Evolutionary conservation across 1,140 invertebrate species (phyloP).

Genomic region (Sycophaga agraensis): DNA sequence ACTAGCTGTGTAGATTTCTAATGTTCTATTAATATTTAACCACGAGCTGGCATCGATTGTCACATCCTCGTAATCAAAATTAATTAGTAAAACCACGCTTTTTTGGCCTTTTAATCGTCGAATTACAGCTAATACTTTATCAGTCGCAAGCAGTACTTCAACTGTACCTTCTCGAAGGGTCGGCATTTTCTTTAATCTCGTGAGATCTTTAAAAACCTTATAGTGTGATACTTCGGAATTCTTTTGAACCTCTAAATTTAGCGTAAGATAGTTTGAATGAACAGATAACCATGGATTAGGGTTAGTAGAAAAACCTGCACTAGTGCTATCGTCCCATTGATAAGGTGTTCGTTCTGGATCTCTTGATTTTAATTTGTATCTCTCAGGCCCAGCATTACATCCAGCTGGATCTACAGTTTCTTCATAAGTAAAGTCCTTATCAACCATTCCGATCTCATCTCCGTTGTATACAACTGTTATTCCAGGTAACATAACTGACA

Average conservation of each 20-base stretch:
- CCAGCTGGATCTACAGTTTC: constrained; percentile 53
- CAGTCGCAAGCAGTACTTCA: constrained; percentile 43
- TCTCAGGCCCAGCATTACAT: constrained; percentile 48
- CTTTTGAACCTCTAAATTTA: constrained; percentile 58
- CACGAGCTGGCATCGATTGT: constrained; percentile 35
- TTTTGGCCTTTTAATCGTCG: constrained; percentile 20
- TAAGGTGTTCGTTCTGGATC: constrained; percentile 75
- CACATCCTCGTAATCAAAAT: constrained; percentile 30
- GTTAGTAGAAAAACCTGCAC: constrained; percentile 65
- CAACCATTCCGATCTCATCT: constrained; percentile 77
- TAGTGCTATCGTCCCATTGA: constrained; percentile 69
- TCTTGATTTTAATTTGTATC: constrained; percentile 45
- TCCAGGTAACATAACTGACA: constrained; percentile 67
- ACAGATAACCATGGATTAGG: constrained; percentile 67
- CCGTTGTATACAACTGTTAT: constrained; percentile 72
- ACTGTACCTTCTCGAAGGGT: constrained; percentile 44
- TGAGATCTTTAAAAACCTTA: constrained; percentile 50
- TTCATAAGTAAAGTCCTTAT: constrained; percentile 61
- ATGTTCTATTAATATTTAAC: constrained; percentile 34
- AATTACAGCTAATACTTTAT: constrained; percentile 47
- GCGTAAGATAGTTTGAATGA: constrained; percentile 58
- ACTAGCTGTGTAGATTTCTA: constrained; percentile 30
- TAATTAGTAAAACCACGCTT: constrained; percentile 34
- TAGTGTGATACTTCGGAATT: constrained; percentile 52
- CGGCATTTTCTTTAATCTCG: constrained; percentile 29